Evolutionary conservation across 1,140 invertebrate genomes (phyloP), one percentile per base, ranked within the genome.

Genomic region (Lerema accius): DNA sequence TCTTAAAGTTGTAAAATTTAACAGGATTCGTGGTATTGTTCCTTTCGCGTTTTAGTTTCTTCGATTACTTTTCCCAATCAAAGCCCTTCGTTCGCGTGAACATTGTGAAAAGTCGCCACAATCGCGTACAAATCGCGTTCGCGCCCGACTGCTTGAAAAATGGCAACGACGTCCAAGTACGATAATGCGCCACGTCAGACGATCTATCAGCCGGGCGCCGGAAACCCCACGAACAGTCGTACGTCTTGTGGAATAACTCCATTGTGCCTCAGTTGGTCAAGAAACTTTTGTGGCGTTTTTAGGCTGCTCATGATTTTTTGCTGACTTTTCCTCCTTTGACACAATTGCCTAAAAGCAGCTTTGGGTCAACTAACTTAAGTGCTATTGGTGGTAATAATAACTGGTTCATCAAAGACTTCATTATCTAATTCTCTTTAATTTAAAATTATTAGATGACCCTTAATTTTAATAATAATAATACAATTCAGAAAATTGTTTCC

Each of bases 141-240:
- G 15, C 32, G 48, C 48, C 48, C 13, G 48, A 11, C 61, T 58
- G 43, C n/a, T 65, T 79, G 75, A 76, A 74, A 78, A 80, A 78
- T 78, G 68, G 73, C 71, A 51, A 60, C 42, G 59, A 58, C 65
- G 64, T 53, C 65, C 65, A 51, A 56, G 68, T 37, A 71, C 75
- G 79, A 82, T 82, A 82, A 78, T 78, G 71, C 70, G 66, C 66
- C 40, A 62, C 62, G 70, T 67, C 45, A 64, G 65, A 67, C 70
- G 65, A 82, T 82, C 72, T 76, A 80, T 82, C 77, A 78, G 71
- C 32, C 63, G 56, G 7, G 53, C 63, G 45, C 60, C 61, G 51
- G 67, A 62, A 64, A 67, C 46, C 63, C 67, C 50, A 35, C 53
- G 39, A 43, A 56, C 40, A 56, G 40, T 26, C 39, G 39, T 56